Percentiles rank a stretch among this genome's conserved stretches.
phyloP scores from a whole-genome alignment of 1,140 invertebrate species.

The Musca vetustissima region DNA sequence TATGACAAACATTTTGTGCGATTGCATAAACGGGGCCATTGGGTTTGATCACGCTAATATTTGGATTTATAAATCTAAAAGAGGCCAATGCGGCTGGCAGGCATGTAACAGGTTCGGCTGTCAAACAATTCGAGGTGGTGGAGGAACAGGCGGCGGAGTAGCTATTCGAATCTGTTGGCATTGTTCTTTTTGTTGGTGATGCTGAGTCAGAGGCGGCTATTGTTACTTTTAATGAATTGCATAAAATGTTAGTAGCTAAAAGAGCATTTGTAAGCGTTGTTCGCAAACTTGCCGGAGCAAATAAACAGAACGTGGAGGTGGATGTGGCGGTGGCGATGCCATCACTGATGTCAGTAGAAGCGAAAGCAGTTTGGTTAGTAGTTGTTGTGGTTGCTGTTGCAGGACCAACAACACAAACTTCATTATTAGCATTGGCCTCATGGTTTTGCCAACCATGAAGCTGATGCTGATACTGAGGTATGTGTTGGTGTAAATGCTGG shows the following conservation, averaged over 20 bases:
- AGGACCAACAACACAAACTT: background rate
- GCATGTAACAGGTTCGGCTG: background rate
- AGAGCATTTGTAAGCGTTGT: constrained; percentile 12
- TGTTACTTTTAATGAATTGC: constrained; percentile 15
- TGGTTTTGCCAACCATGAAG: background rate
- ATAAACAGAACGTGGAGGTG: background rate
- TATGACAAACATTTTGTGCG: constrained; percentile 50
- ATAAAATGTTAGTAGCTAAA: constrained; percentile 7
- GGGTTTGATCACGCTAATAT: constrained; percentile 26
- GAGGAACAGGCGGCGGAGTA: too few relatives aligned
- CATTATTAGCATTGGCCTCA: constrained; percentile 8
- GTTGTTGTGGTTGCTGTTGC: background rate
- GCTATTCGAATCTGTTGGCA: background rate
- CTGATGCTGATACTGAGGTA: constrained; percentile 17
- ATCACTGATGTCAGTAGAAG: background rate
- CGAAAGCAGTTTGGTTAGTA: background rate
- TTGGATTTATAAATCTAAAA: constrained; percentile 22
- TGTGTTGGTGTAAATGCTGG: background rate
- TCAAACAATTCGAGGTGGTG: background rate
- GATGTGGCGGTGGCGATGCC: background rate
- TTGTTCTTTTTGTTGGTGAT: background rate
- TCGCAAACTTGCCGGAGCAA: constrained; percentile 9
- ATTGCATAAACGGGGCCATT: constrained; percentile 50
- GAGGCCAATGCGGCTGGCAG: constrained; percentile 5
- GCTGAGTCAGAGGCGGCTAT: background rate